phyloP scores from a whole-genome alignment of 2,888 invertebrate species.

The Caenorhabditis angaria region DNA sequence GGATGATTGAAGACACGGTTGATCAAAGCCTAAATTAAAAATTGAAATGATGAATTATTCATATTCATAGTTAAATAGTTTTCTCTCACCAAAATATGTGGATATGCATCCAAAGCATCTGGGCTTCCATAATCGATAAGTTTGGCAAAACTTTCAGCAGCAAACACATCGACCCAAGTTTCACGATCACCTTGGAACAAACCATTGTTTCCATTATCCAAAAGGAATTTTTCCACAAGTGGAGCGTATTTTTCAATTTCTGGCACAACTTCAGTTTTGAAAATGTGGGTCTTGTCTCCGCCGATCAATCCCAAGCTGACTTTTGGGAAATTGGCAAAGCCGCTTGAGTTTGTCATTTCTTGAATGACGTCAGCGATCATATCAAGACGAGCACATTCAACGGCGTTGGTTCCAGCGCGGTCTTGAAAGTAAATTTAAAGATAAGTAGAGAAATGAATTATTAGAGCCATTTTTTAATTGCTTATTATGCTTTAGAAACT shows the following conservation, averaged over 20 bases:
- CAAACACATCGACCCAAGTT: constrained; percentile 69
- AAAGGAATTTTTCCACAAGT: constrained; percentile 61
- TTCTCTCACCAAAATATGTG: constrained; percentile 52
- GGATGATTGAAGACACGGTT: constrained; percentile 63
- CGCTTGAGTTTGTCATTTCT: constrained; percentile 40
- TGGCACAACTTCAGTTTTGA: constrained; percentile 60
- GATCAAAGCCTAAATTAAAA: constrained; percentile 48
- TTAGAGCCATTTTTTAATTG: no score
- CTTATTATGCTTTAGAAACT: no score
- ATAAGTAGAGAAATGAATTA: no score
- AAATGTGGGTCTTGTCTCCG: constrained; percentile 45
- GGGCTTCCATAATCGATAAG: constrained; percentile 61
- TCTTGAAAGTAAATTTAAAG: constrained; percentile 16
- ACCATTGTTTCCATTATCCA: constrained; percentile 61
- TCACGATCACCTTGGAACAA: constrained; percentile 61
- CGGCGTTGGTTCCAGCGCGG: constrained; percentile 51
- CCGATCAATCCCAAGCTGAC: constrained; percentile 48
- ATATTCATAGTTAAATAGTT: no score
- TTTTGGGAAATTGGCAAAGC: constrained; percentile 46
- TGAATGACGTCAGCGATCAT: constrained; percentile 63
- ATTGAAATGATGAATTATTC: no score
- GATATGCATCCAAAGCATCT: constrained; percentile 63
- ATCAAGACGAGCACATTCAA: constrained; percentile 60
- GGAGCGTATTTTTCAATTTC: constrained; percentile 62
- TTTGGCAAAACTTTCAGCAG: constrained; percentile 62